Percentiles rank a stretch among this genome's conserved stretches.
phyloP scores from a whole-genome alignment of 1,140 invertebrate species.

The Drosophila pandora region DNA sequence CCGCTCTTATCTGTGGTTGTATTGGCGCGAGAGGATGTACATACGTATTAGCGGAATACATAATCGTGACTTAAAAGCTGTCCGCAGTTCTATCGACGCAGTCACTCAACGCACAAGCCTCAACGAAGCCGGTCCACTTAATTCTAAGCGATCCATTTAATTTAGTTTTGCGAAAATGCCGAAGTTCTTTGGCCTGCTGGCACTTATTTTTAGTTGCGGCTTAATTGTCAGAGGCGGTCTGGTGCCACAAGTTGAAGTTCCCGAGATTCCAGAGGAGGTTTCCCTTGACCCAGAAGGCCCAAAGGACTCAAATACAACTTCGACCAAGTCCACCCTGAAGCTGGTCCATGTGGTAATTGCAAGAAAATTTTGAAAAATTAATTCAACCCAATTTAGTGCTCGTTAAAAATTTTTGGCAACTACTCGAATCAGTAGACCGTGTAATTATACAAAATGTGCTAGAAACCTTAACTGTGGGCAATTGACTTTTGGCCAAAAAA shows the following conservation, averaged over 20 bases:
- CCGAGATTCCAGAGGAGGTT: not conserved
- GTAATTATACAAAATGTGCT: constrained; percentile 31
- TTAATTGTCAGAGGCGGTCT: constrained; percentile 20
- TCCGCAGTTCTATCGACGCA: constrained; percentile 53
- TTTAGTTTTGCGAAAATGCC: constrained; percentile 24
- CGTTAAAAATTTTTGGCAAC: constrained; percentile 5
- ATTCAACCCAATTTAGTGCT: constrained; percentile 10
- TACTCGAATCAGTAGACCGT: constrained; percentile 25
- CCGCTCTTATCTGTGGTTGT: constrained; percentile 23
- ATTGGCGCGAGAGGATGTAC: constrained; percentile 3
- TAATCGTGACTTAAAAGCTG: constrained; percentile 70
- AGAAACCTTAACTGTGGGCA: not conserved
- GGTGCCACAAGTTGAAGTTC: constrained; percentile 18
- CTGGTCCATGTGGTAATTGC: constrained; percentile 68
- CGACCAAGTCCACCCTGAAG: constrained; percentile 45
- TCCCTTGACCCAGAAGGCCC: not conserved
- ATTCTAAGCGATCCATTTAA: constrained; percentile 18
- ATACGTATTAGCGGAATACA: constrained; percentile 30
- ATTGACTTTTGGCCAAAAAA: constrained; percentile 14
- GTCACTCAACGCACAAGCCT: constrained; percentile 55
- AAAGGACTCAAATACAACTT: not conserved
- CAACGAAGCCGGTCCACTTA: constrained; percentile 40
- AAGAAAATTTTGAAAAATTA: not conserved
- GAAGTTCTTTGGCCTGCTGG: constrained; percentile 21
- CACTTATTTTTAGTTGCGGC: constrained; percentile 11